Conservation (phyloP, 1,140 invertebrate species). For the Meloidogyne hapla region DNA sequence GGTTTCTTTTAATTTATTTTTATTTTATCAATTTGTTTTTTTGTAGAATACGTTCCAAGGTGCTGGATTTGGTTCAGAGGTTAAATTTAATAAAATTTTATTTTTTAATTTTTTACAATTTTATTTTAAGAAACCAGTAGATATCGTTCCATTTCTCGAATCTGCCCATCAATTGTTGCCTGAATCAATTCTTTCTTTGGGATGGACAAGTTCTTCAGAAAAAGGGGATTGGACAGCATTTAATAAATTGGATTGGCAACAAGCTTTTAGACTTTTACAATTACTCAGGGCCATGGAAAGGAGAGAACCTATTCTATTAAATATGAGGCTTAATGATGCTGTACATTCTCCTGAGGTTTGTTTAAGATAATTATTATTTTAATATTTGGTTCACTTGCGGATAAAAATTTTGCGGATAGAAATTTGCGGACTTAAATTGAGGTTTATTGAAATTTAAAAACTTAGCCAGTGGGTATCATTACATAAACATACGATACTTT, state of each 20-base stretch:
- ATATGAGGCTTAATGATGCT: conserved; percentile 50
- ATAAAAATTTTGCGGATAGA: too few species aligned
- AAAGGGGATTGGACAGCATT: conserved; percentile 36
- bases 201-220: conserved; percentile 35
- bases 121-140: conserved; percentile 44
- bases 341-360: conserved; percentile 26
- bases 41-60: conserved; percentile 24
- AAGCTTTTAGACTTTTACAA: conserved; percentile 40
- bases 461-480: too few species aligned
- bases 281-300: conserved; percentile 35
- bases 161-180: conserved; percentile 42
- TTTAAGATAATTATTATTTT: background rate
- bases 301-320: conserved; percentile 33
- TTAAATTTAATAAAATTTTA: background rate
- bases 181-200: conserved; percentile 52
- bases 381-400: too few species aligned
- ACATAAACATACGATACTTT: too few species aligned
- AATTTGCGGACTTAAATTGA: too few species aligned
- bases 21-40: background rate
- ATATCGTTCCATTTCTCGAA: conserved; percentile 45
- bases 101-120: background rate
- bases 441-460: too few species aligned
- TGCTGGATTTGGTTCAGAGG: background rate
- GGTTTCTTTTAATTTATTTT: background rate
- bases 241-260: conserved; percentile 44